Base-by-base conservation (phyloP, 2,113 vertebrate genomes). In the Hemichromis elongatus region DNA sequence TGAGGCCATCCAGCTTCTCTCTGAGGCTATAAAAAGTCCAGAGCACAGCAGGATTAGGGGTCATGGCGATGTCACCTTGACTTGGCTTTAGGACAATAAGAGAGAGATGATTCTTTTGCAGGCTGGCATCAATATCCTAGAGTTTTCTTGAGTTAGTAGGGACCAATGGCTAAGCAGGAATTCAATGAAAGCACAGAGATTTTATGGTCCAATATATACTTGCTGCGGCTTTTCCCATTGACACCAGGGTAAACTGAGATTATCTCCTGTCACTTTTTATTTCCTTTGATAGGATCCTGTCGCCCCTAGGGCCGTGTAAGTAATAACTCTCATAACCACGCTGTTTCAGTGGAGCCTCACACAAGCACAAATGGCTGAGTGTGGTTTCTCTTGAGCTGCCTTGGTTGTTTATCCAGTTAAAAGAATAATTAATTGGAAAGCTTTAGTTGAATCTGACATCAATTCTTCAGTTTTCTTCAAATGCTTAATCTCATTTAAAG, bases 201-300 rank as follows among this genome's bases (percentile, higher is more conserved):
- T 93, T 93, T 89, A 94, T 83, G 90, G 86, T 55, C 82, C 90
- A 88, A 92, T 93, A 90, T 84, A 79, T 68, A 90, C 54, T 80
- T 83, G 83, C 84, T 85, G 90, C 88, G 63, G 75, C 13, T 87
- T 81, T 86, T 55, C 80, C 75, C 16, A 54, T n/a, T 28, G 61
- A 47, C 18, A 8, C 14, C 3, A 11, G 82, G 42, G 77, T 79
- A 81, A 88, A 88, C 53, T 45, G 81, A 86, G 84, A 90, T 93
- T 81, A 90, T 81, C 47, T 86, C 33, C 37, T 88, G 87, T 89
- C 85, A 83, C 86, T 53, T 84, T 89, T 66, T 84, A 47, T 89
- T 85, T 81, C 84, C 82, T 42, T 24, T 61, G 30, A 81, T 63
- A 4, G 70, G 35, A 53, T 86, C 54, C 24, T 35, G 66, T 84